Conservation (phyloP, 2,797 vertebrate species). For the Chaetodon trifasciatus region DNA sequence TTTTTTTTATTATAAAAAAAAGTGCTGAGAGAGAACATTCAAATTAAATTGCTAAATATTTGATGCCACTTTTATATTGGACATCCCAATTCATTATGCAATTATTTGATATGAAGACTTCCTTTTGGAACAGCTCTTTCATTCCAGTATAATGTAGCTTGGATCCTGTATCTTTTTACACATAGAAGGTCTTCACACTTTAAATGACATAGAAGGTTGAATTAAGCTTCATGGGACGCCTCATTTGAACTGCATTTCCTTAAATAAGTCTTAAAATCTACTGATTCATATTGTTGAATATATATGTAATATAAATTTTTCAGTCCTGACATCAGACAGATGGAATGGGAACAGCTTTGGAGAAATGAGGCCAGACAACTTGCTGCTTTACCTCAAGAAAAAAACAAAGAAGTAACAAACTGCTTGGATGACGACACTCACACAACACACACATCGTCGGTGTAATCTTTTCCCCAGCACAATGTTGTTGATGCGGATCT, state of each 20-base stretch:
- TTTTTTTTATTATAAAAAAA: slow-evolving; percentile 28
- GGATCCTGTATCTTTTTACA: no score
- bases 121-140: slow-evolving; percentile 47
- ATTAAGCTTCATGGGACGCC: slow-evolving; percentile 1
- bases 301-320: not conserved
- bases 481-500: slow-evolving; percentile 74
- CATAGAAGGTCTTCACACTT: slow-evolving; percentile 7
- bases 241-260: slow-evolving; percentile 5
- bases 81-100: slow-evolving; percentile 71
- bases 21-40: slow-evolving; percentile 40
- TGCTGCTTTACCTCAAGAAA: slow-evolving; percentile 58
- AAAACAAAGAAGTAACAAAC: slow-evolving; percentile 53
- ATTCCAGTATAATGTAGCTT: slow-evolving; percentile 26
- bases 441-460: slow-evolving; percentile 58
- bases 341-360: slow-evolving; percentile 41
- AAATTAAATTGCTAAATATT: slow-evolving; percentile 72
- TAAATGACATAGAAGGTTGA: slow-evolving; percentile 1
- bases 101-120: slow-evolving; percentile 65
- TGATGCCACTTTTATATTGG: slow-evolving; percentile 61
- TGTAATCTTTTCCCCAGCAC: slow-evolving; percentile 72
- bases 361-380: slow-evolving; percentile 67
- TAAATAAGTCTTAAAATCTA: slow-evolving; percentile 9
- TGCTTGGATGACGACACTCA: slow-evolving; percentile 66
- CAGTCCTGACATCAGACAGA: slow-evolving; percentile 40
- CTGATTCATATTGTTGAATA: slow-evolving; percentile 2